Conservation (phyloP, 2,797 vertebrate genomes). For the Gymnopithys bicolor region DNA sequence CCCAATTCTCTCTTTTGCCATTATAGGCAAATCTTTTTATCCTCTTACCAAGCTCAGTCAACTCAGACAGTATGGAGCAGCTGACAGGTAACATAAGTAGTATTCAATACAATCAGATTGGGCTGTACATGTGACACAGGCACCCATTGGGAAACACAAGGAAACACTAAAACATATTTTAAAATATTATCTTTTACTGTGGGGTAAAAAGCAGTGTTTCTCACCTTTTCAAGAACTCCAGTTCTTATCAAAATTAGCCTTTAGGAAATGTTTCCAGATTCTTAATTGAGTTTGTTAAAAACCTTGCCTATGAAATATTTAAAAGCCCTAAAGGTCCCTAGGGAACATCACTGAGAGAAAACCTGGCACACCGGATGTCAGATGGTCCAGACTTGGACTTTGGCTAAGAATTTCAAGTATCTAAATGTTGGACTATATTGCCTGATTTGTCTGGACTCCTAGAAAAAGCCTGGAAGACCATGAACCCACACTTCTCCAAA, state of each 20-base stretch:
- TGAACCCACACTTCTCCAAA: background rate
- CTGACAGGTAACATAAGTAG: slow-evolving; percentile 28
- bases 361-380: background rate
- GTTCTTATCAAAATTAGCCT: background rate
- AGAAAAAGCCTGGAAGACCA: background rate
- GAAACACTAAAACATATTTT: background rate
- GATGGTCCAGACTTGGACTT: background rate
- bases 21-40: slow-evolving; percentile 64
- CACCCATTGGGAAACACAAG: background rate
- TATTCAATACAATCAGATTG: background rate
- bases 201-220: background rate
- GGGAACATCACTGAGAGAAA: background rate
- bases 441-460: background rate
- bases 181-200: background rate
- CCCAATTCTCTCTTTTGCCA: slow-evolving; percentile 37
- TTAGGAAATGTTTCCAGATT: background rate
- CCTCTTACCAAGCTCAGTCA: slow-evolving; percentile 48
- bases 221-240: background rate
- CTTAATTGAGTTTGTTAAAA: background rate
- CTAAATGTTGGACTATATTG: background rate
- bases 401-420: background rate
- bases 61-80: slow-evolving; percentile 15
- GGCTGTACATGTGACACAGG: background rate
- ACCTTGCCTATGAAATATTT: background rate
- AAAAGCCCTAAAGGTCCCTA: background rate